A percentile compares a stretch with the other conserved stretches of the same genome.
Evolutionary conservation across 2,797 vertebrate species (phyloP).

Genomic region (Pteropus rufus): DNA sequence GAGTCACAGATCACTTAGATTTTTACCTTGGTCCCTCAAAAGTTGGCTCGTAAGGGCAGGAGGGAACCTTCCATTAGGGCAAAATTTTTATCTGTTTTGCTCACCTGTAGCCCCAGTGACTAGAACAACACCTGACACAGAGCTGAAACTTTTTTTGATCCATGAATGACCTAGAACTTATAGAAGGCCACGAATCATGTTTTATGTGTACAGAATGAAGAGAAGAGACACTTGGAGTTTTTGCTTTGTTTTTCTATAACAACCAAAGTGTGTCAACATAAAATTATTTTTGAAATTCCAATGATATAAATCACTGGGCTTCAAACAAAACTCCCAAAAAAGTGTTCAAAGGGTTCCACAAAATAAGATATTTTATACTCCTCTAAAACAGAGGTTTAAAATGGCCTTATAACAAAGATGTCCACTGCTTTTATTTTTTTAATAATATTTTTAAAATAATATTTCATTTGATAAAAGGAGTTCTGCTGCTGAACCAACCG

Average conservation of each 20-base stretch:
- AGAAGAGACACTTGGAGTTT: neutral
- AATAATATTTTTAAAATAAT: neutral
- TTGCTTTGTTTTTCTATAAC: conserved; percentile 6
- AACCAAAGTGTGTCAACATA: neutral
- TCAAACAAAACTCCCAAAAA: conserved; percentile 22
- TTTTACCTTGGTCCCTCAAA: neutral
- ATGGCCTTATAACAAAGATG: neutral
- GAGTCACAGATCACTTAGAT: neutral
- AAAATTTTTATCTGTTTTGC: neutral
- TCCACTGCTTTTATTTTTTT: neutral
- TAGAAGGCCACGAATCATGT: neutral
- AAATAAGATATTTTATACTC: neutral
- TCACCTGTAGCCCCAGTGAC: neutral
- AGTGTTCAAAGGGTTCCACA: neutral
- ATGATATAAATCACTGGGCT: neutral
- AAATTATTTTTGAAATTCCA: conserved; percentile 9
- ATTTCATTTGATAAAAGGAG: conserved; percentile 10
- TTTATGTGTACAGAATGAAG: neutral
- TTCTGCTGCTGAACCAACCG: neutral
- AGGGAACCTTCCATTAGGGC: neutral
- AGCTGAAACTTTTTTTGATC: neutral
- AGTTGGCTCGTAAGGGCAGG: neutral
- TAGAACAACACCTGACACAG: neutral
- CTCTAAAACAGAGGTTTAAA: neutral
- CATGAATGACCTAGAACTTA: neutral